Evolutionary conservation across 2,797 vertebrate genomes (phyloP), one percentile per base, ranked within the genome.

Genomic region (Tapera naevia): DNA sequence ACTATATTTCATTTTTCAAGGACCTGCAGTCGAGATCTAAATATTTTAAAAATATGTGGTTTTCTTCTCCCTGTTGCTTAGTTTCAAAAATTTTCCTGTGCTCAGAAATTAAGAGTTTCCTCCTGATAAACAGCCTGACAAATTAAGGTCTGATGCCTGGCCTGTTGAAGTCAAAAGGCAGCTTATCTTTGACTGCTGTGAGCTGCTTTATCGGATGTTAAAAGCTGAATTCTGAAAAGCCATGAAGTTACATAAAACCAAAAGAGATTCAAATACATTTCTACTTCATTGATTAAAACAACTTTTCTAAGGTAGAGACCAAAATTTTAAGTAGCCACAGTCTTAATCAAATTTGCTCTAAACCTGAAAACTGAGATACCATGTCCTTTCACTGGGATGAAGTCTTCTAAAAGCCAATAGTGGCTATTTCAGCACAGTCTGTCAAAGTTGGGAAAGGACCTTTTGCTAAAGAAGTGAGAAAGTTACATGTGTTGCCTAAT

Each of bases 181-280:
- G 39, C 48, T 94, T 82, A 66, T 37, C 69, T 69, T 65, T 14
- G 28, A n/a, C 32, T 70, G 58, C 43, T 48, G 24, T 6, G 28
- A 91, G 37, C 79, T 80, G 53, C 45, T 88, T 65, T 80, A 78
- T 61, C 61, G 57, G 69, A 61, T 67, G 50, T 54, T n/a, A 85
- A 61, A 76, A 62, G 45, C 53, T 57, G 48, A 67, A 76, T 43
- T 74, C 61, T 46, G 41, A 85, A 79, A 67, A 51, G 41, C 5
- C 24, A 41, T 28, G 14, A 27, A 35, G 19, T 30, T 83, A 28
- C 10, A 60, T 22, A 24, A 58, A 46, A 51, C 13, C 4, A 6
- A 5, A 32, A 66, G 13, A 27, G 37, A 78, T 83, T 88, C 37
- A 61, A 82, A 32, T 16, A 3, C 1, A 0, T 64, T n/a, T 13